phyloP scores from a whole-genome alignment of 2,888 invertebrate genomes.

The Lordiphosa andalusiaca region DNA sequence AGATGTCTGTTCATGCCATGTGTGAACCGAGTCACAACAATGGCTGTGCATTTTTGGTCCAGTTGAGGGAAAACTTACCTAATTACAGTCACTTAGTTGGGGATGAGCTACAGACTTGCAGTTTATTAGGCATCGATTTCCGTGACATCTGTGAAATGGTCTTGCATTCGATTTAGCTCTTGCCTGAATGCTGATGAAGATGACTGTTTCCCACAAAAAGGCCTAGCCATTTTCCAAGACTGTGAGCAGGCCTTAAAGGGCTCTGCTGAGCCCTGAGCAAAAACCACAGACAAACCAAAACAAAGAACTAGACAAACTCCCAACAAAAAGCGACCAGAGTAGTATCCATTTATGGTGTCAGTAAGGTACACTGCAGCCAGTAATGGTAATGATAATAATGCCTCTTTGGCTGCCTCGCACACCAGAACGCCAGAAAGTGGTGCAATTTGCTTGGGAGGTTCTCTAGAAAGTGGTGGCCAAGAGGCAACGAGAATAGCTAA shows the following conservation, averaged over 20 bases:
- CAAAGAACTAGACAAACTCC: not conserved
- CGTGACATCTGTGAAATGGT: too few species aligned
- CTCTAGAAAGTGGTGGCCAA: constrained; percentile 70
- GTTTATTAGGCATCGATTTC: too few species aligned
- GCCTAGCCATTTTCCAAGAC: too few species aligned
- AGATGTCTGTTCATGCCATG: constrained; percentile 27
- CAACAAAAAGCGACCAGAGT: constrained; percentile 13
- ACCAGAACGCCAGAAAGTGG: constrained; percentile 65
- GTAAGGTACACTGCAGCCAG: constrained; percentile 71
- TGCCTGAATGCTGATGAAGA: too few species aligned
- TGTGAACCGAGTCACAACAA: constrained; percentile 51
- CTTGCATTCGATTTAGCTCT: too few species aligned
- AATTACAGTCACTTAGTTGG: too few species aligned
- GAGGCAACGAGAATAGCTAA: constrained; percentile 41
- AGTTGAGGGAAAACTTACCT: too few species aligned
- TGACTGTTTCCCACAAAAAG: too few species aligned
- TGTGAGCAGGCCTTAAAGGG: too few species aligned
- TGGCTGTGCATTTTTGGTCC: constrained; percentile 7
- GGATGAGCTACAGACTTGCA: too few species aligned
- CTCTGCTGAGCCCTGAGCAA: too few species aligned
- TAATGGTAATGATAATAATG: constrained; percentile 69
- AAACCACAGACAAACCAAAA: not conserved
- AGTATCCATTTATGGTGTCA: constrained; percentile 64
- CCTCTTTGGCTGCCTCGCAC: constrained; percentile 47
- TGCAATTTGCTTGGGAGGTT: constrained; percentile 62